Conservation (phyloP, 2,113 vertebrate genomes). For the Rhinoderma darwinii region DNA sequence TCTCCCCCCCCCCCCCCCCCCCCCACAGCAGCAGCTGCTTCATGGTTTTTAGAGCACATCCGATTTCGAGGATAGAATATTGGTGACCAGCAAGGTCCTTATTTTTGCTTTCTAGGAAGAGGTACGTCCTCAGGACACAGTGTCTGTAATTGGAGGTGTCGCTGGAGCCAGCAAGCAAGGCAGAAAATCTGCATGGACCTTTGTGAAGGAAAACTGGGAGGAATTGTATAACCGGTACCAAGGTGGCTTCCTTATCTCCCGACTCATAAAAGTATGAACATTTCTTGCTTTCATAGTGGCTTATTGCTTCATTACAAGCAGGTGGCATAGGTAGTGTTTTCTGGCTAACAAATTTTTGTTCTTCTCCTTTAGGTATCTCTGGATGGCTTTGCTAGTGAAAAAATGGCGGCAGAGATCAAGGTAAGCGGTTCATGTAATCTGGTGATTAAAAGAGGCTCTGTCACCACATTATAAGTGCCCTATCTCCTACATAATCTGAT, state of each 20-base stretch:
- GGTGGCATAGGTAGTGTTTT: conserved; percentile 8
- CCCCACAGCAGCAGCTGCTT: background rate
- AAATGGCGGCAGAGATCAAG: conserved; percentile 97
- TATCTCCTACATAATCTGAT: too few relatives aligned
- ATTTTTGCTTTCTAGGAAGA: conserved; percentile 80
- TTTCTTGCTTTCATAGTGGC: background rate
- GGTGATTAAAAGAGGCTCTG: too few relatives aligned
- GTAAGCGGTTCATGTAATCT: conserved; percentile 72
- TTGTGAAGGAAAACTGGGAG: conserved; percentile 97
- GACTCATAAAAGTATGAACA: conserved; percentile 91
- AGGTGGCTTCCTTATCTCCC: conserved; percentile 97
- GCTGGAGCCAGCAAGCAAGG: conserved; percentile 95
- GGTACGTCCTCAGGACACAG: conserved; percentile 96
- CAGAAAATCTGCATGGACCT: conserved; percentile 96
- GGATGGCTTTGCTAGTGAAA: conserved; percentile 95
- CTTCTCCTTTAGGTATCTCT: conserved; percentile 83
- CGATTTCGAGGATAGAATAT: background rate
- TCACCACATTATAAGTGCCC: too few relatives aligned
- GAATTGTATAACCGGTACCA: conserved; percentile 97
- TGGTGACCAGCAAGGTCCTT: background rate
- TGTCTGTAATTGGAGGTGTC: conserved; percentile 95
- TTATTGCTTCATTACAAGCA: background rate
- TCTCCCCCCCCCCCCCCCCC: too few relatives aligned
- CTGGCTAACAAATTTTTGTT: conserved; percentile 32
- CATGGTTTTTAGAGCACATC: background rate